Percentiles rank a stretch among this genome's conserved stretches.
Conservation (phyloP, 2,888 invertebrate genomes). For the Polyommatus iphigenia region DNA sequence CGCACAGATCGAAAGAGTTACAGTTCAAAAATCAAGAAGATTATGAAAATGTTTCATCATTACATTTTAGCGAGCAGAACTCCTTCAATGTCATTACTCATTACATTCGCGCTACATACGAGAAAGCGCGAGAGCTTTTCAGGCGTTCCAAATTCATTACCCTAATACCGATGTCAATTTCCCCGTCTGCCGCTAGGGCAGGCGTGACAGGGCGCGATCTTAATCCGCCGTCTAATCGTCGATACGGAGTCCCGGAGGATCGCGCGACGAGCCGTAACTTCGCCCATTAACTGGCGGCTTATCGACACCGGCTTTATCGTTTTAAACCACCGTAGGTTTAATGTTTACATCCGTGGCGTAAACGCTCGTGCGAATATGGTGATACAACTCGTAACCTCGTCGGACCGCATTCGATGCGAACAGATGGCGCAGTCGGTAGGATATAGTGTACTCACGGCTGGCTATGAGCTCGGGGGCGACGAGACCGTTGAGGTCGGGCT, state of each 20-base stretch:
- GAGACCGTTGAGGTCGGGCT: conserved; percentile 92
- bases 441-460: conserved; percentile 85
- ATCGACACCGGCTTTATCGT: neutral
- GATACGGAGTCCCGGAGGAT: conserved; percentile 53
- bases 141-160: conserved; percentile 37
- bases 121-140: neutral
- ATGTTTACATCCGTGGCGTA: conserved; percentile 1
- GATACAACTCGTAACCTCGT: neutral
- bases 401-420: neutral
- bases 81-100: neutral
- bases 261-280: conserved; percentile 68
- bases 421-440: conserved; percentile 7
- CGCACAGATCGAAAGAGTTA: neutral
- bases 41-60: neutral
- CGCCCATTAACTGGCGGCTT: conserved; percentile 52
- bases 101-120: neutral
- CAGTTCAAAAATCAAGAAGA: neutral
- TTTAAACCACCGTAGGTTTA: neutral
- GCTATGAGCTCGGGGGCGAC: conserved; percentile 91
- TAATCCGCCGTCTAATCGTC: conserved; percentile 67
- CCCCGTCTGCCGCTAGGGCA: conserved; percentile 43
- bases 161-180: conserved; percentile 42
- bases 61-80: neutral
- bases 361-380: neutral
- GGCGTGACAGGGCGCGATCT: conserved; percentile 56